These are phyloP conservation scores for Caenorhabditis zanzibari DNA, from an alignment of 2,888 invertebrate genomes.

Conservation along the genomic window DNA sequence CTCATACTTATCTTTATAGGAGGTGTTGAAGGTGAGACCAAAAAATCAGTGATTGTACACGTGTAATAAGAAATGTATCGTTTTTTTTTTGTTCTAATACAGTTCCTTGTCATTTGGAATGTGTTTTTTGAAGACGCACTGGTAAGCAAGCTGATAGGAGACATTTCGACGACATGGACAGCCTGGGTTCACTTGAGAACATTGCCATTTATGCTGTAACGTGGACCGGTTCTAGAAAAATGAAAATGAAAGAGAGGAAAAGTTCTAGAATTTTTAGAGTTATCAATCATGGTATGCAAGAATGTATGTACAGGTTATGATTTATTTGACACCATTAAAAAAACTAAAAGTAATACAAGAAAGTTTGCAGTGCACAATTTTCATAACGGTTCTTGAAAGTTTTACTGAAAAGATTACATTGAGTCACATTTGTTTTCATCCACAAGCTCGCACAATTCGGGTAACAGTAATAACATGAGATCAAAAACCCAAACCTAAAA, in stretches of 20 bases:
- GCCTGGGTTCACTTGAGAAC: slow-evolving; percentile 48
- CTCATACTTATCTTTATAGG: slow-evolving; percentile 16
- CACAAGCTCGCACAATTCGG: not conserved
- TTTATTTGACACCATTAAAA: not conserved
- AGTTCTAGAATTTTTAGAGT: slow-evolving; percentile 48
- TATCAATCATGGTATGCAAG: slow-evolving; percentile 23
- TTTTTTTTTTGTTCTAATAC: slow-evolving; percentile 20
- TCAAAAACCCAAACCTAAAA: not conserved
- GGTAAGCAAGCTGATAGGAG: not conserved
- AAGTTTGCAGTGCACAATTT: not conserved
- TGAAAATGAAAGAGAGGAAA: not conserved
- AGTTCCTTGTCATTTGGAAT: slow-evolving; percentile 18
- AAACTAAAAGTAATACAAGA: not conserved
- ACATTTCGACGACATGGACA: slow-evolving; percentile 1
- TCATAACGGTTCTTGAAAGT: too few species aligned
- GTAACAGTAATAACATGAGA: not conserved
- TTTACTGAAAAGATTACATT: too few species aligned
- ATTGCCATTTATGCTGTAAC: slow-evolving; percentile 31
- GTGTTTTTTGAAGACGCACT: slow-evolving; percentile 31
- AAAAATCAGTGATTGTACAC: slow-evolving; percentile 51
- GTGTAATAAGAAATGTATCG: slow-evolving; percentile 24
- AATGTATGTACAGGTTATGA: slow-evolving; percentile 11
- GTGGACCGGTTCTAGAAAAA: slow-evolving; percentile 39
- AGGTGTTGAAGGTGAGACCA: slow-evolving; percentile 34
- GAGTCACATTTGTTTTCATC: too few species aligned